Base-by-base conservation (phyloP, 2,113 vertebrate genomes). In the Mionectes macconnelli region DNA sequence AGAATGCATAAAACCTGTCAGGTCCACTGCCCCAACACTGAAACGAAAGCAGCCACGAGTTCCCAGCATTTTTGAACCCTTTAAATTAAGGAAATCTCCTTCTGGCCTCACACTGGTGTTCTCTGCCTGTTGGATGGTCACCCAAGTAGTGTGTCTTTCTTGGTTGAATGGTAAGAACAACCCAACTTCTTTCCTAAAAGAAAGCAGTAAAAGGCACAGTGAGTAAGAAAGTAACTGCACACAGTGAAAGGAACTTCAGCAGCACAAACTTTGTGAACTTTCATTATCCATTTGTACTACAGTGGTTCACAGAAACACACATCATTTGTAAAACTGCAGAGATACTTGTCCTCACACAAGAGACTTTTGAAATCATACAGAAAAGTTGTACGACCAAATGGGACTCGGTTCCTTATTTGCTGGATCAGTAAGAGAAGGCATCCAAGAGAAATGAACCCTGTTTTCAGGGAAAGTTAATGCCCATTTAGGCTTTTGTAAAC, bases 251-350 rank as follows among this genome's bases (percentile, higher is more conserved):
- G 77, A 90, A 27, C 85, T 53, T 60, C n/a, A 85, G 11, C 1
- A 92, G 78, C 84, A 73, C 64, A 90, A 91, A 87, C 75, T 83
- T 93, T 33, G 73, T 70, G 94, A 97, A 76, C 90, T 95, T 96
- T 90, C 85, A 45, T 80, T 90, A 86, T 62, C 75, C 92, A 69
- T 66, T 86, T 53, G 18, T 73, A 53, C 40, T 30, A 14, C 40
- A 6, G 7, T 63, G 1, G 4, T 53, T 94, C 85, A 64, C 75
- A 60, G 82, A 91, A 95, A 76, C 35, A 57, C n/a, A 31, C 47
- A 45, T 50, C 35, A 64, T 57, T 40, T 93, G 79, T 23, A 83
- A 31, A 75, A 53, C 22, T 76, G 67, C 88, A 95, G 57, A 67
- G 84, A 84, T 33, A 64, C 35, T 45, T 45, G 39, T 39, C 60